Conservation (phyloP, 2,888 invertebrate species). For the Pammene aurita region DNA sequence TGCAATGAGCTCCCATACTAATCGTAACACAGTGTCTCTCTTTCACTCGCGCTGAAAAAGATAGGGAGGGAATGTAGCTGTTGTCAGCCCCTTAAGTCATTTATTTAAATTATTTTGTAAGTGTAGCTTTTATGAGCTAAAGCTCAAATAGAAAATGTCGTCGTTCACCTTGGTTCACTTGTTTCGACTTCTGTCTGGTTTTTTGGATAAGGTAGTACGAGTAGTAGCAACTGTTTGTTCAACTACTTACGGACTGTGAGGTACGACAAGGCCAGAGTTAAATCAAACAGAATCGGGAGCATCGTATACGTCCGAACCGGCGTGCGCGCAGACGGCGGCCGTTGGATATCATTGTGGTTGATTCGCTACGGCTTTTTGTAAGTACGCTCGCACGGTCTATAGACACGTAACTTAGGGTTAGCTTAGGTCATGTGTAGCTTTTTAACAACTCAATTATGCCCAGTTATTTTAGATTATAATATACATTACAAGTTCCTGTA, state of each 20-base stretch:
- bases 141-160: no score
- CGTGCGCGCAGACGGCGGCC: slow-evolving; percentile 49
- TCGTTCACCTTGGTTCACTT: no score
- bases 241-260: not conserved
- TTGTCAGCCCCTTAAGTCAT: no score
- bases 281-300: slow-evolving; percentile 38
- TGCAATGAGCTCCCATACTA: no score
- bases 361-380: slow-evolving; percentile 76
- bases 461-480: slow-evolving; percentile 8
- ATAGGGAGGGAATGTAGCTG: no score
- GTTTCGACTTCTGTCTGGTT: no score
- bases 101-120: no score
- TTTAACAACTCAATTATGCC: slow-evolving; percentile 27
- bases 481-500: not conserved
- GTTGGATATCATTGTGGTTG: slow-evolving; percentile 61
- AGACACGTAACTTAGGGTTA: slow-evolving; percentile 52
- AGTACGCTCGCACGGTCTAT: slow-evolving; percentile 46
- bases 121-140: no score
- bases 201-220: not conserved
- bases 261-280: not conserved
- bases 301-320: slow-evolving; percentile 51
- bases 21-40: no score
- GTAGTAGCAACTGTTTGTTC: not conserved
- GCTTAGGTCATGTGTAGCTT: slow-evolving; percentile 58
- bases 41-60: no score